A percentile compares a stretch with the other conserved stretches of the same genome.
Evolutionary conservation across 2,113 vertebrate genomes (phyloP).

Genomic region (Tricholaema leucomelas): DNA sequence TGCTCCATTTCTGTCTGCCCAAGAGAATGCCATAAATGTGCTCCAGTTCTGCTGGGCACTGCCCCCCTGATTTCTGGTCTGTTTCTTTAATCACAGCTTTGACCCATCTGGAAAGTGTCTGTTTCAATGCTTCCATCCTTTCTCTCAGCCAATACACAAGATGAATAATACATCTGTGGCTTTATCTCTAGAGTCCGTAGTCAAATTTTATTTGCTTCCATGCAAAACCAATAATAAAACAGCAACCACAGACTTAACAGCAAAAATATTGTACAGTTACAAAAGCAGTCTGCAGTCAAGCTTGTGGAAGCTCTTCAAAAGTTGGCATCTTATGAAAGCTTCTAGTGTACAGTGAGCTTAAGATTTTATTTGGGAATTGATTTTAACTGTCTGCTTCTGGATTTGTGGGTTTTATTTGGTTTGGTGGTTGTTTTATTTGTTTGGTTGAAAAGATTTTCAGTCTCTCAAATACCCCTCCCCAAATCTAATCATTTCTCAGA

Average conservation of each 20-base stretch:
- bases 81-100: neutral
- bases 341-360: neutral
- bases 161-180: neutral
- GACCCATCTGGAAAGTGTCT: neutral
- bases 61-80: neutral
- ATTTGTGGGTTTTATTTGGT: neutral
- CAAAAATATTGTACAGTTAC: neutral
- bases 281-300: neutral
- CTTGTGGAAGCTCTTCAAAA: neutral
- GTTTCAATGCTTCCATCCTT: neutral
- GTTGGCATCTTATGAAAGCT: neutral
- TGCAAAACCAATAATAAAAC: neutral
- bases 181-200: neutral
- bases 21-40: neutral
- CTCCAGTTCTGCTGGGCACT: neutral
- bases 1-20: neutral
- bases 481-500: neutral
- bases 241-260: neutral
- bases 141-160: neutral
- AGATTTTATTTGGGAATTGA: neutral
- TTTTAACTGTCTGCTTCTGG: neutral
- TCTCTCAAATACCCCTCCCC: neutral
- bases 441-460: neutral
- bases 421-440: neutral
- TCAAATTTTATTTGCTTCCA: neutral